These are phyloP conservation scores for Butorides virescens DNA, from an alignment of 2,113 vertebrate genomes.

Conservation along the genomic window DNA sequence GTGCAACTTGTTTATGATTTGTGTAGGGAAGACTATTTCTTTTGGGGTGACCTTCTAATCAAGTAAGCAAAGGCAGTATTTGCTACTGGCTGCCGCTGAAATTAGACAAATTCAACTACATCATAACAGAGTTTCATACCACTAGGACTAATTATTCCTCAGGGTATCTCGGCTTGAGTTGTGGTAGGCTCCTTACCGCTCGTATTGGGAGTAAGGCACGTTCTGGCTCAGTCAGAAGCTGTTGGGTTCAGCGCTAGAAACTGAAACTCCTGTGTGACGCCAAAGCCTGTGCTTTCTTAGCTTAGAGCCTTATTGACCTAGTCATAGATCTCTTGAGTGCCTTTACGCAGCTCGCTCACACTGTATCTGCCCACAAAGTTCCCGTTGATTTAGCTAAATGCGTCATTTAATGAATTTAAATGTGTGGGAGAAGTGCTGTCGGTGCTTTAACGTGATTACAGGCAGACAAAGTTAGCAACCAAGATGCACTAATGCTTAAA, in stretches of 20 bases:
- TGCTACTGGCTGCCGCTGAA: neutral
- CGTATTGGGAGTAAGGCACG: neutral
- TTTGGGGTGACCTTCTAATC: neutral
- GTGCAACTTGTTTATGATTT: neutral
- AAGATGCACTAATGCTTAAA: neutral
- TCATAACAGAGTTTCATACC: neutral
- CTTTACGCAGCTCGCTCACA: neutral
- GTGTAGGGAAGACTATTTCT: neutral
- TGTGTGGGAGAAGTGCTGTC: neutral
- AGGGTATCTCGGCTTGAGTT: neutral
- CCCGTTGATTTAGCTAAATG: neutral
- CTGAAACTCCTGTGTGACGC: neutral
- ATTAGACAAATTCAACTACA: neutral
- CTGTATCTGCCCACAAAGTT: neutral
- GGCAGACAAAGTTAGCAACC: neutral
- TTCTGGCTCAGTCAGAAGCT: neutral
- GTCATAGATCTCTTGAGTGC: neutral
- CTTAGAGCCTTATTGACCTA: neutral
- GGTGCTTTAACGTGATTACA: neutral
- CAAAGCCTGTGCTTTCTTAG: neutral
- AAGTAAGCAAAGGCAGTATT: neutral
- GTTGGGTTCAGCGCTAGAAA: neutral
- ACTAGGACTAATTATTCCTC: neutral
- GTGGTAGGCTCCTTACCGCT: neutral
- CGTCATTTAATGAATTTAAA: neutral